Conservation (phyloP, 2,113 vertebrate species). For the Eurystomus gularis region DNA sequence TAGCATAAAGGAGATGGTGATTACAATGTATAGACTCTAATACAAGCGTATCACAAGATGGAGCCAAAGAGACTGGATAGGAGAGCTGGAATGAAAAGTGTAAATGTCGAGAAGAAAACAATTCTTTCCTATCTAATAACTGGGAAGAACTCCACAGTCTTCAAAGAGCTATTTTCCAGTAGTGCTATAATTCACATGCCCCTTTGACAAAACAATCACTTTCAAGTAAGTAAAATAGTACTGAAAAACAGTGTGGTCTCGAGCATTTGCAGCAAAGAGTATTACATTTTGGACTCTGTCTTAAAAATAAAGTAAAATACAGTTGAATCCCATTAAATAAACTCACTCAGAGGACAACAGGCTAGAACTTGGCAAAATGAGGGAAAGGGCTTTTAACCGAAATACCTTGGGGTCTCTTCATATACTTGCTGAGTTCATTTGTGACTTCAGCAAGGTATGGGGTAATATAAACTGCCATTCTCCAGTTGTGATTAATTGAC, state of each 20-base stretch:
- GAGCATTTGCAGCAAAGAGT: neutral
- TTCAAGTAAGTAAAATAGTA: neutral
- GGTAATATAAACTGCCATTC: constrained; percentile 15
- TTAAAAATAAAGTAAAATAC: neutral
- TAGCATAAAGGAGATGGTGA: neutral
- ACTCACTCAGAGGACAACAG: neutral
- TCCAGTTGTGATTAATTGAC: neutral
- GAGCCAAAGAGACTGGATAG: constrained; percentile 66
- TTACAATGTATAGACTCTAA: neutral
- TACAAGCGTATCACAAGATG: constrained; percentile 57
- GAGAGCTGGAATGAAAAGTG: neutral
- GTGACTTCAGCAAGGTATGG: neutral
- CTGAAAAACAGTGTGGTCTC: neutral
- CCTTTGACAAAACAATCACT: neutral
- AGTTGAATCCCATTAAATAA: neutral
- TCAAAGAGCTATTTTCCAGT: neutral
- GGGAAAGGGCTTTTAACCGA: neutral
- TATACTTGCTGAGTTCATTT: neutral
- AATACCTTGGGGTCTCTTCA: neutral
- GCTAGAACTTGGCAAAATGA: neutral
- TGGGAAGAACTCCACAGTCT: neutral
- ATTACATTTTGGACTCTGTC: neutral
- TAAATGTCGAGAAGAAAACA: neutral
- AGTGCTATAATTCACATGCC: neutral
- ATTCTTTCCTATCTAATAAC: neutral